Evolutionary conservation across 2,797 vertebrate genomes (phyloP), one percentile per base, ranked within the genome.

Genomic region (Poecilia velifera): DNA sequence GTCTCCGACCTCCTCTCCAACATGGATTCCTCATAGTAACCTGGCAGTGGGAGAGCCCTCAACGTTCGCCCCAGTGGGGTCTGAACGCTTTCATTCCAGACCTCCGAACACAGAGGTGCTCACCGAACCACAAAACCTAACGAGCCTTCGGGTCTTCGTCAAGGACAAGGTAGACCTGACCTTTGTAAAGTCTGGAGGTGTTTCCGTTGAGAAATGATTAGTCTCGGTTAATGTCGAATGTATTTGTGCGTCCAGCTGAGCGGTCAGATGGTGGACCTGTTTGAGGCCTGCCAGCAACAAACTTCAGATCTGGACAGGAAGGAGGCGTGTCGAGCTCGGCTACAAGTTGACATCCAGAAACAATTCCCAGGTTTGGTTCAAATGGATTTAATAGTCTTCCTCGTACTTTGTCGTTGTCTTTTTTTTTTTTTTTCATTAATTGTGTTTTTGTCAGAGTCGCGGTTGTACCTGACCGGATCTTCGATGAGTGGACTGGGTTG

Each of bases 401-500:
- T 34, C 18, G 1, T 70, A 76, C 59, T 7, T 18, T 73, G 41
- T 41, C 7, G 31, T 55, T 18, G 3, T 80, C 34, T 39, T 39
- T 77, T 22, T 66, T 75, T 41, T 18, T 7, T 76, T 22, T 59
- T 76, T 39, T 55, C 16, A 76, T 18, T 2, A 0, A 72, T 22
- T 83, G 13, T 73, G 10, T 83, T 77, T 88, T 36, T 87, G 28
- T 18, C 86, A 99, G 97, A 89, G 79, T 96, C 96, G 51, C 95
- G 95, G 71, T 96, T 99, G 12, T 98, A 97, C 89, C 89, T 99
- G 93, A 97, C 98, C 83, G 98, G 98, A 4, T 99, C 98, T 0
- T 97, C 98, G 20, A 95, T 99, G 89, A 99, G 97, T 87, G 98
- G 97, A 41, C 96, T 99, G 94, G 97, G 97, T 76, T 97, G 96